These are phyloP conservation scores for Metopia argyrocephala DNA, from an alignment of 2,888 invertebrate species.

Conservation along the genomic window DNA sequence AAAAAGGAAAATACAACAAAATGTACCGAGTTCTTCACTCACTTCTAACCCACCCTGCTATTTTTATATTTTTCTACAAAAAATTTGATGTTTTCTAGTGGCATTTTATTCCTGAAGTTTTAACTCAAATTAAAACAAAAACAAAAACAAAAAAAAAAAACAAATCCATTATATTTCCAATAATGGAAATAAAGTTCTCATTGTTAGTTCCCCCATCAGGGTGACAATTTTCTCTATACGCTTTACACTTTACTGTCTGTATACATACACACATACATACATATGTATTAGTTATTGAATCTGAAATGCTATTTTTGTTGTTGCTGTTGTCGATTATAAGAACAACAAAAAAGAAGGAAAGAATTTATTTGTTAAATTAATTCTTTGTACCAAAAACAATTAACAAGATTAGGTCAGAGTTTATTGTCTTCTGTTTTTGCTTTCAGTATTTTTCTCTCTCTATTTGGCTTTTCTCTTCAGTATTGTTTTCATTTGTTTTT, in stretches of 20 bases:
- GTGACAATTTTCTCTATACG: constrained; percentile 19
- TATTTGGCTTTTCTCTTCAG: neutral
- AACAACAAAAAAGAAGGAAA: neutral
- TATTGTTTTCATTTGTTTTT: neutral
- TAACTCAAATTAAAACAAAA: constrained; percentile 3
- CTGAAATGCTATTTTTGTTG: neutral
- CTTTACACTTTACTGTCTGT: neutral
- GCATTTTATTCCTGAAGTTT: neutral
- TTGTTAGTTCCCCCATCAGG: neutral
- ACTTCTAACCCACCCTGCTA: constrained; percentile 53
- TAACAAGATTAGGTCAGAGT: constrained; percentile 62
- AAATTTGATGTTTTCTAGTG: neutral
- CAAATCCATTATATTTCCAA: constrained; percentile 55
- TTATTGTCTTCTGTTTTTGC: neutral
- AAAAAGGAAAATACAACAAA: constrained; percentile 17
- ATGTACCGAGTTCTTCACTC: constrained; percentile 57
- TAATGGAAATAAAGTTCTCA: constrained; percentile 51
- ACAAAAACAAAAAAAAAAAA: constrained; percentile 10
- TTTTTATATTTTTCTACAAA: constrained; percentile 8
- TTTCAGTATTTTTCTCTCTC: neutral
- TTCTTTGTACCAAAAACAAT: constrained; percentile 59
- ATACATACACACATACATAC: no score
- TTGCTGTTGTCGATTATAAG: constrained; percentile 13
- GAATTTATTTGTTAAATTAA: constrained; percentile 57
- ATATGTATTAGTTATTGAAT: no score